A percentile compares a stretch with the other conserved stretches of the same genome.
These are phyloP conservation scores for Dendrolimus houi DNA, from an alignment of 2,888 invertebrate species.

Conservation along the genomic window DNA sequence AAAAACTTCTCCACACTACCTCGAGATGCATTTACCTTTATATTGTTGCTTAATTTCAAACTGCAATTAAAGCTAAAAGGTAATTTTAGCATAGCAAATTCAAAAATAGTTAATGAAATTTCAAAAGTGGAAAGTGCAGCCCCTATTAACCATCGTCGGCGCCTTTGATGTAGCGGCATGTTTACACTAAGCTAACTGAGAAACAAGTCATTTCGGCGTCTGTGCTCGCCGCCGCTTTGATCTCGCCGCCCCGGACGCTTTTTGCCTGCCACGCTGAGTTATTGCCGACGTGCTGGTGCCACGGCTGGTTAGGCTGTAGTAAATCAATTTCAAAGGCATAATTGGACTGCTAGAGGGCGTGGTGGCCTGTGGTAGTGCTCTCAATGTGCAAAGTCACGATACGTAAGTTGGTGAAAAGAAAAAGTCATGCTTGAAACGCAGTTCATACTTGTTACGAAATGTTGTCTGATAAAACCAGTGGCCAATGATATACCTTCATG, in stretches of 20 bases:
- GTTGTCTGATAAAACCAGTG: too few relatives aligned
- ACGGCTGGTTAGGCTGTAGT: constrained; percentile 10
- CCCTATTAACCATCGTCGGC: constrained; percentile 32
- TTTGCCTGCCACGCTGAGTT: constrained; percentile 45
- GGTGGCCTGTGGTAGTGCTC: constrained; percentile 1
- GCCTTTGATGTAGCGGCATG: constrained; percentile 65
- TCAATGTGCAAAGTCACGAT: not conserved
- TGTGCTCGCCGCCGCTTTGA: constrained; percentile 55
- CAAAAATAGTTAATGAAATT: too few relatives aligned
- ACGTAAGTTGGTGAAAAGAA: not conserved
- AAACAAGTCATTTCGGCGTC: constrained; percentile 67
- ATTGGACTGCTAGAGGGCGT: constrained; percentile 1
- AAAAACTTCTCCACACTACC: too few relatives aligned
- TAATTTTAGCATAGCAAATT: too few relatives aligned
- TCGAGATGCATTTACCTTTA: too few relatives aligned
- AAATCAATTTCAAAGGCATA: not conserved
- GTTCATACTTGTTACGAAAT: too few relatives aligned
- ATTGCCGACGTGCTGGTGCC: constrained; percentile 29
- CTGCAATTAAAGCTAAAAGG: too few relatives aligned
- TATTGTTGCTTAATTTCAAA: too few relatives aligned
- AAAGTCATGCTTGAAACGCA: too few relatives aligned
- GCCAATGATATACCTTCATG: too few relatives aligned
- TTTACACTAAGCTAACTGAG: constrained; percentile 72
- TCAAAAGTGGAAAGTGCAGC: constrained; percentile 6
- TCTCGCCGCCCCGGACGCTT: constrained; percentile 46